Percentiles rank a stretch among this genome's conserved stretches.
Evolutionary conservation across 2,113 vertebrate species (phyloP).

Genomic region (Mustela lutreola): DNA sequence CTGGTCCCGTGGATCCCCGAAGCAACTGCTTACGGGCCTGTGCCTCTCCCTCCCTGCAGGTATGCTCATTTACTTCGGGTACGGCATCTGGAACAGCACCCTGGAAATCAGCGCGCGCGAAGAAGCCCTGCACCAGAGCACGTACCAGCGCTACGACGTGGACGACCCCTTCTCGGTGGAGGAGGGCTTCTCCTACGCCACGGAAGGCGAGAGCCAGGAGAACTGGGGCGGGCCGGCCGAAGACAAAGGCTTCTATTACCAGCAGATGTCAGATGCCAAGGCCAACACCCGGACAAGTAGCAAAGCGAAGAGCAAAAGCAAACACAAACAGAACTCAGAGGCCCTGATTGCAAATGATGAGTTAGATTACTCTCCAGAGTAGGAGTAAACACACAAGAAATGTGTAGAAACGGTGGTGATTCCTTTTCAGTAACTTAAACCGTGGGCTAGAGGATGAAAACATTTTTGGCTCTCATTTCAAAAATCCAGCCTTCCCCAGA

Average conservation of each 20-base stretch:
- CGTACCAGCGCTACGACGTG: constrained; percentile 96
- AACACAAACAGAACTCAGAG: constrained; percentile 90
- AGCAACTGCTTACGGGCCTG: not conserved
- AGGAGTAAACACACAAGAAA: constrained; percentile 42
- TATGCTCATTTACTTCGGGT: constrained; percentile 96
- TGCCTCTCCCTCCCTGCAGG: constrained; percentile 86
- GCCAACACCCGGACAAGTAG: constrained; percentile 89
- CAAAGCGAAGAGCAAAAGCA: constrained; percentile 92
- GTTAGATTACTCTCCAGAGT: constrained; percentile 92
- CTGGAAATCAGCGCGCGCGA: constrained; percentile 94
- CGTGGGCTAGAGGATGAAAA: constrained; percentile 89
- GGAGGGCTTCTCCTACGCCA: constrained; percentile 86
- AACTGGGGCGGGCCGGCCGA: constrained; percentile 88
- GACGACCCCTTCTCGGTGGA: constrained; percentile 93
- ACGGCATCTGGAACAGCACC: constrained; percentile 98
- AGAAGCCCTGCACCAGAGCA: constrained; percentile 95
- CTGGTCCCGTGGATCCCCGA: no score
- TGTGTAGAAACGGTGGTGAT: not conserved
- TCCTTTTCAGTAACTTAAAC: constrained; percentile 82
- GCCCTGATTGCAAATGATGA: constrained; percentile 93
- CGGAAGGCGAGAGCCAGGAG: constrained; percentile 89
- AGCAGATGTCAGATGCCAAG: constrained; percentile 89
- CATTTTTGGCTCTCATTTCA: constrained; percentile 76
- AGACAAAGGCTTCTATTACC: constrained; percentile 91
- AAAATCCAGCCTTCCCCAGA: constrained; percentile 68